Evolutionary conservation across 2,113 vertebrate genomes (phyloP), one percentile per base, ranked within the genome.

Genomic region (Pontoporia blainvillei): DNA sequence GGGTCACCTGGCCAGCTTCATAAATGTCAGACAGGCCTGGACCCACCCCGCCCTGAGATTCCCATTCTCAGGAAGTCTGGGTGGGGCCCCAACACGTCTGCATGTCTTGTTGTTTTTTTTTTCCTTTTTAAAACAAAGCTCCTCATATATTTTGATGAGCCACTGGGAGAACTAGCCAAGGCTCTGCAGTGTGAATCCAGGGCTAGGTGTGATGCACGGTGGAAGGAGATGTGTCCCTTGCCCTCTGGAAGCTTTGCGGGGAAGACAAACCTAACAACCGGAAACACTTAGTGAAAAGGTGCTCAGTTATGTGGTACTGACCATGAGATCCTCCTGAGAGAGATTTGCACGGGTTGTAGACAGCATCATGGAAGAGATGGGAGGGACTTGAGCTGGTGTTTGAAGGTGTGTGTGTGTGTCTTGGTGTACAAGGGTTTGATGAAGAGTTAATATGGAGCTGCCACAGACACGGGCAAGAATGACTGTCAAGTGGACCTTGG

Each of bases 291-390:
- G 39, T 7, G 12, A 49, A 10, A 14, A 14, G 76, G 7, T 29
- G 17, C 13, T 49, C 6, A 4, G 3, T 46, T 41, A 13, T 3
- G 0, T 25, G 7, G 39, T 6, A 44, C 52, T 69, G 75, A 18
- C 15, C 1, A 0, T n/a, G 49, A 71, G 54, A 39, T 4, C 10
- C 41, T 71, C 49, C 31, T 0, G 61, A 6, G 39, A 39, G 59
- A 29, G 46, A 5, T 29, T 39, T 41, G 7, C 1, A 1, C 20
- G 20, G 54, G n/a, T 18, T 69, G 44, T n/a, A n/a, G 25, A 34
- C 29, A 41, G 66, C 9, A 8, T 49, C 39, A 0, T 5, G 39
- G 44, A 31, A 57, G 39, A 14, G 46, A 2, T 3, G 54, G 44
- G 34, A 27, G 17, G 46, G 27, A 17, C 18, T 29, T 15, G 72